Conservation (phyloP, 2,797 vertebrate genomes). For the Clarias pachynema region DNA sequence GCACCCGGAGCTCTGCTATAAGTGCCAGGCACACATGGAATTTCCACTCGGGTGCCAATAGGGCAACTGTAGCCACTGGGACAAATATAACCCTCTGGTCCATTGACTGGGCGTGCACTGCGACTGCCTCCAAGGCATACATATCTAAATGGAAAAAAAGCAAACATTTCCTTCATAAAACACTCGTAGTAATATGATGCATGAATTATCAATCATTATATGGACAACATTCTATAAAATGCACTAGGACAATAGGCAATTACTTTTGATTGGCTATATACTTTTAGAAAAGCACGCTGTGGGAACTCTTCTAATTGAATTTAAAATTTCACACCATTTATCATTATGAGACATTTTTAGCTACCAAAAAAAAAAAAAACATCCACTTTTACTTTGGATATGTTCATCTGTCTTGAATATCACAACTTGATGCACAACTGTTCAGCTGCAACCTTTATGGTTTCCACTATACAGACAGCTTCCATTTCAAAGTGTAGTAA, state of each 20-base stretch:
- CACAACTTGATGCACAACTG: neutral
- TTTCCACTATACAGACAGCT: neutral
- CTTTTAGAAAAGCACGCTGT: neutral
- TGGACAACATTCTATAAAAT: neutral
- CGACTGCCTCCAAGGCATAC: conserved; percentile 84
- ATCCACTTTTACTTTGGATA: neutral
- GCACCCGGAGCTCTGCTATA: conserved; percentile 81
- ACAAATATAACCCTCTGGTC: conserved; percentile 81
- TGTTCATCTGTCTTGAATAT: neutral
- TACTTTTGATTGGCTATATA: neutral
- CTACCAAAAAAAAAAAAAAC: no score
- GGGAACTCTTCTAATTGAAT: neutral
- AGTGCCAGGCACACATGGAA: conserved; percentile 86
- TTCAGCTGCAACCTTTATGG: neutral
- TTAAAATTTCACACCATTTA: neutral
- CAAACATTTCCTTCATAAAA: neutral
- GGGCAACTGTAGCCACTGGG: conserved; percentile 84
- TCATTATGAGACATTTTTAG: neutral
- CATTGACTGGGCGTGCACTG: conserved; percentile 77
- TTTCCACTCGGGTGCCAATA: conserved; percentile 73
- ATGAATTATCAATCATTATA: neutral
- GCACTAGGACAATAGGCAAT: neutral
- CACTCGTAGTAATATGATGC: neutral
- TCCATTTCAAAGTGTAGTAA: neutral
- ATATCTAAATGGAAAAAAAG: conserved; percentile 69